Evolutionary conservation across 2,797 vertebrate genomes (phyloP), one percentile per base, ranked within the genome.

Genomic region (Sphaeramia orbicularis): DNA sequence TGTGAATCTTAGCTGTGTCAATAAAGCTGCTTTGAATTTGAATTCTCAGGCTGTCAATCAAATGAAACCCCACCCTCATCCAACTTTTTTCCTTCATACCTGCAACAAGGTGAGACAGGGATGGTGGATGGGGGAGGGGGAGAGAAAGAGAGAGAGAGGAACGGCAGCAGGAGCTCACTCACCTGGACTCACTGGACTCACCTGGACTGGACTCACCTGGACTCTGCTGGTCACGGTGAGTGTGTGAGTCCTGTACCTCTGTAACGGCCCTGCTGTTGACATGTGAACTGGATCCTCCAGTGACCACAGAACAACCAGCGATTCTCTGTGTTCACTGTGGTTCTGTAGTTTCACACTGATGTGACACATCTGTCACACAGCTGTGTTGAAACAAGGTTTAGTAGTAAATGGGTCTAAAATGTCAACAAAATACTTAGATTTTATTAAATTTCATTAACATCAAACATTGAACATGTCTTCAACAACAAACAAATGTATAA

Each of bases 71-170:
- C 71, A 12, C 78, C 76, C 10, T 14, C 54, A 15, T 55, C 21
- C 49, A 54, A 14, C 10, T 24, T 16, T 30, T 45, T 15, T 1
- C 36, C 24, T 44, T 50, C 66, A 64, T 59, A 56, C 50, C 79
- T 84, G 79, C 44, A 35, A 54, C 67, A 66, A 77, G 77, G 71
- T 81, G 72, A 84, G 73, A 72, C 63, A 36, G 50, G 37, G 67
- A 63, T 0, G 40, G 55, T 0, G 16, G 59, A 67, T 47, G 67
- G 68, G 74, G 74, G 62, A 59, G 49, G 71, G 66, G 38, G 47
- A n/a, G 59, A 30, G 56, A 70, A 52, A 58, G 76, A 70, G 73
- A n/a, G n/a, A n/a, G n/a, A n/a, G n/a, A n/a, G n/a, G n/a, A 27
- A 8, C 35, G 11, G 63, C 35, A 48, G 42, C 19, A 50, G 56